Evolutionary conservation across 1,140 invertebrate species (phyloP), one percentile per base, ranked within the genome.

Genomic region (Artemia franciscana): DNA sequence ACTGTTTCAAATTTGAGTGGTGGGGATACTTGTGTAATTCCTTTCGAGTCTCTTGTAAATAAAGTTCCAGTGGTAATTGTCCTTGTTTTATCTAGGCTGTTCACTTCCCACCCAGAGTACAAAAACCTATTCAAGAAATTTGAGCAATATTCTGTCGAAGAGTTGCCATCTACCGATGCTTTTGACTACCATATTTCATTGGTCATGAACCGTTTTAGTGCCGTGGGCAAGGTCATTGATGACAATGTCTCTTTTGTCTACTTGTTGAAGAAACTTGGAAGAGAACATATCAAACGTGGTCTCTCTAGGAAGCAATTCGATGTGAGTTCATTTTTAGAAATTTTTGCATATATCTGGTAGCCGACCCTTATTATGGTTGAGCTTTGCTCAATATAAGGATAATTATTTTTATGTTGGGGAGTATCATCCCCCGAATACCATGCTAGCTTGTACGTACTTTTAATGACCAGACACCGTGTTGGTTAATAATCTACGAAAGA

Each of bases 131-230:
- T 86, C 69, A 71, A 70, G 26, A 71, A 74, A 59, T 80, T 85
- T 61, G 77, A 73, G 66, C 76, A 80, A 15, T 61, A 79, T 1
- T 72, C 78, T 0, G 62, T 77, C 5, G 73, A 79, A 0, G 75
- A 84, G 63, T 73, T 83, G 61, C 57, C 70, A 3, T 64, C 66
- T 0, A 82, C 80, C 69, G 74, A 77, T 18, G 79, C 78, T 66
- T 80, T 85, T 65, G 78, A 80, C 65, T 82, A 82, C 0, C 84
- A 87, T 70, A 80, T 79, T n/a, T 74, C 77, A 15, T 80, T 77
- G 61, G 75, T 86, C 23, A 77, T 86, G 73, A 77, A 79, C 3
- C 73, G 79, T 1, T 66, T 87, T 25, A 78, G 74, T 60, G 75
- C 76, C 2, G 75, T 82, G 0, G 75, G 86, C 15, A 78, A 80